Conservation (phyloP, 2,888 invertebrate genomes). For the Drosophila paucipuncta region DNA sequence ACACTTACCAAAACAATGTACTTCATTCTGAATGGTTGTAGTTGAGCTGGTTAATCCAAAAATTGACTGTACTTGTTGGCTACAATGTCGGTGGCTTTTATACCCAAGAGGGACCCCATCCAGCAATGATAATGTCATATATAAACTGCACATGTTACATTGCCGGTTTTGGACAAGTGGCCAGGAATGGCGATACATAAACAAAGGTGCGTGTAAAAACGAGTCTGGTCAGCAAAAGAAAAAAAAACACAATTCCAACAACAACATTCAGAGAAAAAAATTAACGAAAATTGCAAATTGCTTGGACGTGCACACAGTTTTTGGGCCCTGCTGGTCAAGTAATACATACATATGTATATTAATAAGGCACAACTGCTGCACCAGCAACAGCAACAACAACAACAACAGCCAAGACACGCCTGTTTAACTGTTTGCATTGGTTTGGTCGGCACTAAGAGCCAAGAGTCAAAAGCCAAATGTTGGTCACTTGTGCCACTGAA, state of each 20-base stretch:
- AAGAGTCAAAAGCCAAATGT: conserved; percentile 1
- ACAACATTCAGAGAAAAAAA: conserved; percentile 6
- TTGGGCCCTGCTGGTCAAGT: conserved; percentile 47
- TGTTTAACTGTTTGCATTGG: conserved; percentile 38
- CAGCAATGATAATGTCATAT: conserved; percentile 69
- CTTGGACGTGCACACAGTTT: conserved; percentile 29
- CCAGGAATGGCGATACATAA: conserved; percentile 63
- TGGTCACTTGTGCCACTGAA: conserved; percentile 59
- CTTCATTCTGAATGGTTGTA: conserved; percentile 69
- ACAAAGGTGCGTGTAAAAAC: conserved; percentile 63
- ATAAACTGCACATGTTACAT: conserved; percentile 70
- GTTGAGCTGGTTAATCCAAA: conserved; percentile 66
- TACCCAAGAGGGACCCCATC: conserved; percentile 50
- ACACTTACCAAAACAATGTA: conserved; percentile 75
- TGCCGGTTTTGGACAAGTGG: conserved; percentile 36
- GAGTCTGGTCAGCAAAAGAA: conserved; percentile 46
- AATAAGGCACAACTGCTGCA: conserved; percentile 14
- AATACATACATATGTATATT: conserved; percentile 24
- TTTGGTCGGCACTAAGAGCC: conserved; percentile 23
- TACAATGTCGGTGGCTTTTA: conserved; percentile 66
- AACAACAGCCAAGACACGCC: conserved; percentile 10
- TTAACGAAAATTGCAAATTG: conserved; percentile 45
- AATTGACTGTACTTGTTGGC: conserved; percentile 71
- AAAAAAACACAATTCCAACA: conserved; percentile 10
- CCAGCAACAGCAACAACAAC: conserved; percentile 4